Evolutionary conservation across 2,113 vertebrate species (phyloP).

Genomic region (Petromus typicus): DNA sequence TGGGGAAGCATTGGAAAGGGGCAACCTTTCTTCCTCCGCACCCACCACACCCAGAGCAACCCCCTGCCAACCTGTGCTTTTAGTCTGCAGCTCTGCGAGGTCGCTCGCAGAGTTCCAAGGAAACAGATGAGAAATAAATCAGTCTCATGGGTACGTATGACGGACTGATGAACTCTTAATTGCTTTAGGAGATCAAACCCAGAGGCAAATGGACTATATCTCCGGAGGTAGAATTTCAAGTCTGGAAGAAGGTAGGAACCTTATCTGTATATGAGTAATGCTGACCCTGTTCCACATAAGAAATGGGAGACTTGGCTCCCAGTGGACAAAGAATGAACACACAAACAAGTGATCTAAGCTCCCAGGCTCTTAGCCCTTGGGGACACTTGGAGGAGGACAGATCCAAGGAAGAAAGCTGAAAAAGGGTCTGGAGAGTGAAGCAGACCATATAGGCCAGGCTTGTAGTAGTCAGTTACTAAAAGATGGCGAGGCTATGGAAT

Average conservation of each 20-base stretch:
- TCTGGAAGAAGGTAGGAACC: not conserved
- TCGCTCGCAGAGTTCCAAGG: slow-evolving; percentile 23
- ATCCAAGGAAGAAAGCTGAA: slow-evolving; percentile 38
- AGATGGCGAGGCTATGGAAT: slow-evolving; percentile 40
- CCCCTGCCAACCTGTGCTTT: not conserved
- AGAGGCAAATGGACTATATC: not conserved
- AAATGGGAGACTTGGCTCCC: slow-evolving; percentile 7
- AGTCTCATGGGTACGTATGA: not conserved
- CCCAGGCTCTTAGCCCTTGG: not conserved
- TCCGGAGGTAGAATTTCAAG: not conserved
- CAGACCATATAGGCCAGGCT: not conserved
- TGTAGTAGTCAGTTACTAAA: slow-evolving; percentile 30
- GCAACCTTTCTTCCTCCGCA: slow-evolving; percentile 1
- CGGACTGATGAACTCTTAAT: not conserved
- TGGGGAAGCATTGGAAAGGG: not conserved
- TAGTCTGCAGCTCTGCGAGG: not conserved
- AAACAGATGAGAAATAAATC: slow-evolving; percentile 49
- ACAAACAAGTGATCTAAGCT: slow-evolving; percentile 46
- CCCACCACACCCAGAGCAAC: not conserved
- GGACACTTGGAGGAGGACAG: not conserved
- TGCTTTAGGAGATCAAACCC: slow-evolving; percentile 3
- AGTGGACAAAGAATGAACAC: not conserved
- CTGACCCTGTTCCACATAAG: slow-evolving; percentile 3
- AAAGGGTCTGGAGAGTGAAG: slow-evolving; percentile 11
- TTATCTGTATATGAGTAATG: slow-evolving; percentile 16